Evolutionary conservation across 2,888 invertebrate species (phyloP).

Genomic region (Ennomos fuscantarius): DNA sequence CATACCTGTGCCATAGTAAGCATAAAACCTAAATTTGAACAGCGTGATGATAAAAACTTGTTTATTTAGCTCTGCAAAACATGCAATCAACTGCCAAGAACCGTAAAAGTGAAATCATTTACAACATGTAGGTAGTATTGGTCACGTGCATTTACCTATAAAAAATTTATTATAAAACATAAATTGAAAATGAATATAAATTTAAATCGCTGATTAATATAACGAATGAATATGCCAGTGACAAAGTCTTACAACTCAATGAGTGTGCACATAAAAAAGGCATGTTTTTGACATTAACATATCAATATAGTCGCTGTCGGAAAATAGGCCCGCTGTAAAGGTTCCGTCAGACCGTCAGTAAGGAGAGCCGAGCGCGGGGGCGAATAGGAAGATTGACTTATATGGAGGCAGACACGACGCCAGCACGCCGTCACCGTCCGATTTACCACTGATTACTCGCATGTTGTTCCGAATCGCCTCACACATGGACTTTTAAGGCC

Average conservation of each 20-base stretch:
- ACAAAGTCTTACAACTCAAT: conserved; percentile 39
- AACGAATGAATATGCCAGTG: conserved; percentile 27
- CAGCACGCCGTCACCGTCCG: conserved; percentile 73
- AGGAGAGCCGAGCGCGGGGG: conserved; percentile 67
- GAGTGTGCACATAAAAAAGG: conserved; percentile 35
- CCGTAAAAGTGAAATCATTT: no score
- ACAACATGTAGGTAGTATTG: no score
- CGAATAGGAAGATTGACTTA: conserved; percentile 79
- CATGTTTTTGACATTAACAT: conserved; percentile 58
- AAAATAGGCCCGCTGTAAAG: conserved; percentile 58
- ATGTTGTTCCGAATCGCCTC: conserved; percentile 64
- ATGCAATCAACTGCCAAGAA: no score
- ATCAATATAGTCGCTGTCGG: conserved; percentile 59
- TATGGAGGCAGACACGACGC: conserved; percentile 63
- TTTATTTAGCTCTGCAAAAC: no score
- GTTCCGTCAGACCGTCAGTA: conserved; percentile 65
- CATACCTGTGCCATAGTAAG: no score
- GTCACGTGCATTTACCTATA: no score
- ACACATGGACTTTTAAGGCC: conserved; percentile 72
- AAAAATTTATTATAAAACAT: no score
- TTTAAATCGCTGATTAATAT: background rate
- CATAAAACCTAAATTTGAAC: no score
- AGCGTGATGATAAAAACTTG: no score
- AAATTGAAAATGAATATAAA: no score
- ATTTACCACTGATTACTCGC: conserved; percentile 60